These are phyloP conservation scores for Stenopsyche tienmushanensis DNA, from an alignment of 1,140 invertebrate species.

Conservation along the genomic window DNA sequence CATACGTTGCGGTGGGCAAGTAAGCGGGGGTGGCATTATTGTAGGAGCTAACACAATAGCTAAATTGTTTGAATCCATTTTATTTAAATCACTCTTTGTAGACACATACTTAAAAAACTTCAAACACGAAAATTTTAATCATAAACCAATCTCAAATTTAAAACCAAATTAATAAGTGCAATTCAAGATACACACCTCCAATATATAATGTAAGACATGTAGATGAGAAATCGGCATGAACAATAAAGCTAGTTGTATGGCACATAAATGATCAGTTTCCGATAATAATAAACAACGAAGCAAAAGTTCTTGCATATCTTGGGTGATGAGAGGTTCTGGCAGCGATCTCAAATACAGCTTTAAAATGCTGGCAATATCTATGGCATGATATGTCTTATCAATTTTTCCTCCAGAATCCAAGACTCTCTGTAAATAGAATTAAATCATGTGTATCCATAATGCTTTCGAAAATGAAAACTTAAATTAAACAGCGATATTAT, in stretches of 20 bases:
- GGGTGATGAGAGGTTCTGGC: constrained; percentile 76
- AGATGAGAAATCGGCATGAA: constrained; percentile 54
- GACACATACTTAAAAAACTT: constrained; percentile 54
- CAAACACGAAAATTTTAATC: constrained; percentile 1
- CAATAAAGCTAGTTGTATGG: constrained; percentile 51
- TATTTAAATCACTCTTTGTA: constrained; percentile 63
- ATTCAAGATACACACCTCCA: constrained; percentile 48
- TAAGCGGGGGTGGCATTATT: constrained; percentile 72
- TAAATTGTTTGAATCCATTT: constrained; percentile 79
- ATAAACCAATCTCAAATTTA: no score
- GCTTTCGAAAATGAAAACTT: no score
- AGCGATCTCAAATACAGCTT: constrained; percentile 81
- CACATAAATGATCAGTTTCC: constrained; percentile 49
- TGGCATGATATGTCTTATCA: constrained; percentile 66
- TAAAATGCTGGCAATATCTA: constrained; percentile 79
- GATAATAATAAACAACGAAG: constrained; percentile 63
- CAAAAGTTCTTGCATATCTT: constrained; percentile 70
- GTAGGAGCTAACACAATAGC: constrained; percentile 80
- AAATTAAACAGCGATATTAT: not conserved
- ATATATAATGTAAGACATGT: constrained; percentile 54
- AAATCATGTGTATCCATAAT: not conserved
- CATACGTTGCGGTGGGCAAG: constrained; percentile 60
- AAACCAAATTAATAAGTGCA: not conserved
- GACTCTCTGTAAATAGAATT: constrained; percentile 52
- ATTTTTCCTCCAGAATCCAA: constrained; percentile 67